Conservation (phyloP, 1,140 invertebrate genomes). For the Nylanderia fulva region DNA sequence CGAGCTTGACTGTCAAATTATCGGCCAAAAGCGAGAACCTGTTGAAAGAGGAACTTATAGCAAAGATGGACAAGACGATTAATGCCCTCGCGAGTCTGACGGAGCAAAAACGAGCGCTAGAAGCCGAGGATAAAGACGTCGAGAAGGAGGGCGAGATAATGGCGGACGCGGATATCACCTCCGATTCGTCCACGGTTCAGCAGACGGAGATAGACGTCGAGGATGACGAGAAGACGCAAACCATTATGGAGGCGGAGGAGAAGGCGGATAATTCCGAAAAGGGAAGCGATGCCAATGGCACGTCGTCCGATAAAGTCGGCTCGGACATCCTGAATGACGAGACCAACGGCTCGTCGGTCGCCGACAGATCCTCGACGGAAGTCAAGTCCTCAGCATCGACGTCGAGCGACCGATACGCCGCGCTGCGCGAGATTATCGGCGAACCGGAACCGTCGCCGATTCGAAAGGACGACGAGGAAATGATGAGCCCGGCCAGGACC, state of each 20-base stretch:
- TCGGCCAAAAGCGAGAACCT: slow-evolving; percentile 67
- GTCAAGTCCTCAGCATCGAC: slow-evolving; percentile 78
- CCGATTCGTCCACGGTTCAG: slow-evolving; percentile 45
- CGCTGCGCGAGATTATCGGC: slow-evolving; percentile 81
- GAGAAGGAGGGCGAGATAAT: slow-evolving; percentile 29
- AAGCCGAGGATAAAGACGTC: slow-evolving; percentile 42
- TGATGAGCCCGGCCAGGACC: not conserved
- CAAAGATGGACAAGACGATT: slow-evolving; percentile 28
- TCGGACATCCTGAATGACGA: slow-evolving; percentile 70
- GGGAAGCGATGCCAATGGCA: slow-evolving; percentile 56
- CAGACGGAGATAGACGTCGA: slow-evolving; percentile 40
- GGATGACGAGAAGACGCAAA: slow-evolving; percentile 59
- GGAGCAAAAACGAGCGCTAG: slow-evolving; percentile 22
- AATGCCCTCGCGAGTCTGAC: not conserved
- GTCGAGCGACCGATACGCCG: slow-evolving; percentile 83
- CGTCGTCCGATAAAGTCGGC: slow-evolving; percentile 42
- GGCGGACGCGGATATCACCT: slow-evolving; percentile 32
- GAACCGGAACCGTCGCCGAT: slow-evolving; percentile 73
- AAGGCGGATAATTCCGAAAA: slow-evolving; percentile 53
- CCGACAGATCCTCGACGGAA: slow-evolving; percentile 73
- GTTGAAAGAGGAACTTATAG: slow-evolving; percentile 62
- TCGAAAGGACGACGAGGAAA: slow-evolving; percentile 68
- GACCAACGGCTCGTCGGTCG: slow-evolving; percentile 57
- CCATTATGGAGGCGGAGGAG: slow-evolving; percentile 33
- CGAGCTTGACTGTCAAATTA: slow-evolving; percentile 79